These are phyloP conservation scores for Jordanella pulchra DNA, from an alignment of 2,797 vertebrate species.

Conservation along the genomic window DNA sequence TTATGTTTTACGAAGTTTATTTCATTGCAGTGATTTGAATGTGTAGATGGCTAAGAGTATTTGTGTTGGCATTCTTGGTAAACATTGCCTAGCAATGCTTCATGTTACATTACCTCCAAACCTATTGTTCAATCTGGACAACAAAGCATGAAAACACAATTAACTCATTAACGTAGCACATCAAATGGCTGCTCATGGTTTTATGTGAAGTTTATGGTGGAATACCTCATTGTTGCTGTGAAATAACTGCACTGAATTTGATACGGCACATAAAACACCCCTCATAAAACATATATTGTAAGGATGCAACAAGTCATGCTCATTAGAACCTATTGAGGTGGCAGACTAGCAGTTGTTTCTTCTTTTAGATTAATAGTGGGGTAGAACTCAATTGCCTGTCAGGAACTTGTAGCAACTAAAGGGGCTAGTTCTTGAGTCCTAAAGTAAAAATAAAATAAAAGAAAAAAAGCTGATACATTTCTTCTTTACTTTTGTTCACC, in stretches of 20 bases:
- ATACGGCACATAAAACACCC: neutral
- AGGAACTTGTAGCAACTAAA: neutral
- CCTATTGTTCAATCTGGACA: neutral
- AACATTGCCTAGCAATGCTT: neutral
- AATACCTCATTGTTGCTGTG: neutral
- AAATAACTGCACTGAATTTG: neutral
- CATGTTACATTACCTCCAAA: neutral
- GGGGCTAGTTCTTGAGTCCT: neutral
- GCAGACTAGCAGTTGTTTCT: neutral
- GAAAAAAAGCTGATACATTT: neutral
- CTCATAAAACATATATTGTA: constrained; percentile 1
- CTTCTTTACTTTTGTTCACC: neutral
- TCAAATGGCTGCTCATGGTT: constrained; percentile 2
- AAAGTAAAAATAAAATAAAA: no score
- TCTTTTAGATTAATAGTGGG: neutral
- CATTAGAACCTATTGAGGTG: neutral
- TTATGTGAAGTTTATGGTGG: neutral
- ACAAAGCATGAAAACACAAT: neutral
- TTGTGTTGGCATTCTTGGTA: neutral
- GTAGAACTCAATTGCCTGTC: neutral
- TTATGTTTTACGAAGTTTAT: constrained; percentile 2
- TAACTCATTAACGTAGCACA: neutral
- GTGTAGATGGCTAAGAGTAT: neutral
- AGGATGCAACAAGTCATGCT: neutral
- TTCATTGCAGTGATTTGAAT: neutral